Base-by-base conservation (phyloP, 2,113 vertebrate genomes). In the Polypterus senegalus region DNA sequence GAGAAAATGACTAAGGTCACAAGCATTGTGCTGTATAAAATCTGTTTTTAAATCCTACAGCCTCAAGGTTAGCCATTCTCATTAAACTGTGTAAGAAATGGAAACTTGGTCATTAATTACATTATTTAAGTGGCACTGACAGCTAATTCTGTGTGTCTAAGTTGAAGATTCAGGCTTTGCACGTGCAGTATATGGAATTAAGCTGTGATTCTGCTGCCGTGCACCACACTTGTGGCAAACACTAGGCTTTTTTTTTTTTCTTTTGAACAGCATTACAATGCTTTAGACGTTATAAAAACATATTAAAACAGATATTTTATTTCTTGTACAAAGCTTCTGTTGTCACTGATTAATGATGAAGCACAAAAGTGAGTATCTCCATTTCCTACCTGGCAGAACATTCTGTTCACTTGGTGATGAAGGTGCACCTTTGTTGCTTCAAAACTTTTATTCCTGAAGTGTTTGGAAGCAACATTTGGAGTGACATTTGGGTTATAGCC, bases 21-120 rank as follows among this genome's bases (percentile, higher is more conserved):
- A 72, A 67, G 4, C 61, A 52, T 11, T 43, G 74, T 63, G 73
- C 76, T 65, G 73, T 61, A 71, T 73, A 52, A 73, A 72, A 71
- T 71, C 74, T 76, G 76, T 77, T 79, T 77, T 81, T 76, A 77
- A 75, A 76, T 75, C 73, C 77, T 78, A 76, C 70, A 60, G 84
- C 83, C 86, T 69, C 73, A 77, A 86, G 84, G 77, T 77, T 78
- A 68, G 70, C 81, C 75, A 78, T 76, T 80, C 83, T 85, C 82
- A 84, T 88, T 86, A 87, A 77, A 79, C 82, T 71, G 78, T 69
- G 74, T 84, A 78, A 85, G 82, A 87, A 88, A 85, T 88, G 86
- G 86, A 87, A 88, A 88, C 87, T 81, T 87, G 86, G 82, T 85
- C 81, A 87, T 88, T 88, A 88, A 88, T 84, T 82, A 88, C 83